Percentiles rank a stretch among this genome's conserved stretches.
Evolutionary conservation across 1,140 invertebrate genomes (phyloP).

Genomic region (Octopus sinensis): DNA sequence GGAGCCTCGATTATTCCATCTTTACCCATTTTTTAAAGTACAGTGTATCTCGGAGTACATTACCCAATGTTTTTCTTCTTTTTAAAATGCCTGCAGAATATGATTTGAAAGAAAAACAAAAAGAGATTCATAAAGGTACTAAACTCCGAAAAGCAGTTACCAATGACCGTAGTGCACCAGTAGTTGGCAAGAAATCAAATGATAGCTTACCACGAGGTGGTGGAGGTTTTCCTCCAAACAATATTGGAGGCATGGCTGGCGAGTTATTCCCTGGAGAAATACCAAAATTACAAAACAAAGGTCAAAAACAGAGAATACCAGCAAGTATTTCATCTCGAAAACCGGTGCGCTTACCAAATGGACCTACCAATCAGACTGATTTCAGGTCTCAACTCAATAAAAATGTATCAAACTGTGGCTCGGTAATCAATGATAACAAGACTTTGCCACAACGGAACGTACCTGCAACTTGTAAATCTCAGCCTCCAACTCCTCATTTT

Average conservation of each 20-base stretch:
- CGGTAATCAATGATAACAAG: neutral
- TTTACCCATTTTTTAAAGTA: too few species aligned
- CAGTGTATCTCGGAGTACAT: too few species aligned
- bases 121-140: constrained; percentile 72
- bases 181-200: constrained; percentile 15
- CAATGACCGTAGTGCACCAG: constrained; percentile 83
- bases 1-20: too few species aligned
- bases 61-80: too few species aligned
- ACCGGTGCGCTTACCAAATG: neutral
- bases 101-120: too few species aligned
- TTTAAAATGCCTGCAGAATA: too few species aligned
- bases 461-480: neutral
- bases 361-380: neutral
- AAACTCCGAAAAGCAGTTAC: constrained; percentile 82
- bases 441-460: neutral
- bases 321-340: neutral
- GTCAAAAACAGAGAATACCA: neutral
- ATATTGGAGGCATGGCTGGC: neutral
- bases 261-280: neutral
- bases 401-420: neutral
- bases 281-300: neutral
- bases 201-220: neutral
- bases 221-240: neutral
- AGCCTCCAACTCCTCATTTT: neutral
- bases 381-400: neutral